A percentile compares a stretch with the other conserved stretches of the same genome.
phyloP scores from a whole-genome alignment of 2,888 invertebrate genomes.

The Diadegma fenestrale region DNA sequence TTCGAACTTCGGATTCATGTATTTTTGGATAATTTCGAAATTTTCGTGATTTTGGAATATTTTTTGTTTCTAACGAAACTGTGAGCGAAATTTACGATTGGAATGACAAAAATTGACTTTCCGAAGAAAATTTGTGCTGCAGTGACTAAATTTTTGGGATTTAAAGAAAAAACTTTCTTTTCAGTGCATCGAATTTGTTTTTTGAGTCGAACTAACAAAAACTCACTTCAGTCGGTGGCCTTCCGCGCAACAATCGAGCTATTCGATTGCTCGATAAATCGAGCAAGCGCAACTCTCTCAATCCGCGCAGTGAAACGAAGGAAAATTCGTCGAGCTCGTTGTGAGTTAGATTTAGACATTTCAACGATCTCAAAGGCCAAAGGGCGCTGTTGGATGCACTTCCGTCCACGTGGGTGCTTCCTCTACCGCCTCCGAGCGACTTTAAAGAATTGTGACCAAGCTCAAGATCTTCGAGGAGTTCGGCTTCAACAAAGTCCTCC shows the following conservation, averaged over 20 bases:
- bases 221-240: slow-evolving; percentile 81
- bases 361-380: slow-evolving; percentile 89
- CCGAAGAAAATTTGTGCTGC: too few relatives aligned
- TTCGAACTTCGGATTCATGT: too few relatives aligned
- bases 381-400: slow-evolving; percentile 88
- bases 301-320: slow-evolving; percentile 91
- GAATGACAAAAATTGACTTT: too few relatives aligned
- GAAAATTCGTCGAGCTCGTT: slow-evolving; percentile 92
- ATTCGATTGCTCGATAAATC: slow-evolving; percentile 93
- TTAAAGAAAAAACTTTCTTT: too few relatives aligned
- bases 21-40: too few relatives aligned
- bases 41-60: too few relatives aligned
- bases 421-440: slow-evolving; percentile 85
- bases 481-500: slow-evolving; percentile 91
- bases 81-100: too few relatives aligned
- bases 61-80: too few relatives aligned
- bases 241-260: slow-evolving; percentile 83
- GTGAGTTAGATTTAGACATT: slow-evolving; percentile 90
- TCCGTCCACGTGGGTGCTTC: slow-evolving; percentile 75
- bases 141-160: too few relatives aligned
- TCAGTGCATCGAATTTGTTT: too few relatives aligned
- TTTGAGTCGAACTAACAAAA: neutral
- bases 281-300: slow-evolving; percentile 89
- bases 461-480: slow-evolving; percentile 89
- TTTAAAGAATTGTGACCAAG: slow-evolving; percentile 91